Percentiles rank a stretch among this genome's conserved stretches.
Evolutionary conservation across 2,797 vertebrate genomes (phyloP).

Genomic region (Bucorvus abyssinicus): DNA sequence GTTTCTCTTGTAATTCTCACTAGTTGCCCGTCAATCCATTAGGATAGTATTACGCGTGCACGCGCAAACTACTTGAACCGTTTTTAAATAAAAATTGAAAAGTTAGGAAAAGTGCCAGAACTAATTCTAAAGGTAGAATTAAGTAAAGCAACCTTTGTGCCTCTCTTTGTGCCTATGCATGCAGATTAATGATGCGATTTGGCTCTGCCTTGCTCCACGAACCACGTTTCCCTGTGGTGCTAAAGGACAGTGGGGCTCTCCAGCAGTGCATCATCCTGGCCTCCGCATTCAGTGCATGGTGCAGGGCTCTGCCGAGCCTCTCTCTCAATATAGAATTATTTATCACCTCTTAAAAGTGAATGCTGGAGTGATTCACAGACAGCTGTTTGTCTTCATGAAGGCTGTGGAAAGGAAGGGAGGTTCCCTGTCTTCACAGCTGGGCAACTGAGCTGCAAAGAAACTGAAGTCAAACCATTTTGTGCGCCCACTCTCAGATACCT

Average conservation of each 20-base stretch:
- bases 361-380: background rate
- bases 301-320: background rate
- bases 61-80: background rate
- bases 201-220: background rate
- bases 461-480: background rate
- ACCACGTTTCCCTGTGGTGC: background rate
- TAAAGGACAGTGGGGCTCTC: background rate
- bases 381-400: background rate
- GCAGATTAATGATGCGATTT: background rate
- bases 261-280: background rate
- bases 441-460: background rate
- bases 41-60: background rate
- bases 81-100: background rate
- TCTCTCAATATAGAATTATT: background rate
- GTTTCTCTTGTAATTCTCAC: background rate
- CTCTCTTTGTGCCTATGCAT: background rate
- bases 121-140: background rate
- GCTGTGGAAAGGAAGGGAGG: background rate
- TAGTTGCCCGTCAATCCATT: background rate
- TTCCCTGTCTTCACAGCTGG: background rate
- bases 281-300: accelerated
- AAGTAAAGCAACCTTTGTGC: background rate
- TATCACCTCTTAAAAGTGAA: background rate
- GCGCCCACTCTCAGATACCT: background rate
- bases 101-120: background rate